Evolutionary conservation across 35 echinoderm and acorn worm species (phyloP).

Genomic region (Apostichopus parvimensis): DNA sequence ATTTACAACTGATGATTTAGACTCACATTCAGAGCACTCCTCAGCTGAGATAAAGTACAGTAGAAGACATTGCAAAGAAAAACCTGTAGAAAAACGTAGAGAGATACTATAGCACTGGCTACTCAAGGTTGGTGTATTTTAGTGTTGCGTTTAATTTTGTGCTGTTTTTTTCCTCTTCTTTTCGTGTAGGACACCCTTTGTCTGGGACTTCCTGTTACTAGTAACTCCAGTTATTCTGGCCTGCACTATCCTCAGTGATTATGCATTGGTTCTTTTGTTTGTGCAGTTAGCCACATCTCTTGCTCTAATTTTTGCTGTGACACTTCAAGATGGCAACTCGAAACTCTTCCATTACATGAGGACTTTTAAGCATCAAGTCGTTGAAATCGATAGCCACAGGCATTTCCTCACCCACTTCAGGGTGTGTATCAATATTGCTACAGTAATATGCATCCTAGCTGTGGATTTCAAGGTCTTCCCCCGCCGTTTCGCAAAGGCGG

Average conservation of each 20-base stretch:
- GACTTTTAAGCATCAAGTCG: background rate
- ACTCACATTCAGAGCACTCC: no score
- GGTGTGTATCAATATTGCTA: constrained; percentile 64
- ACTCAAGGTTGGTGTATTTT: no score
- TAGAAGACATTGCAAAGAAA: no score
- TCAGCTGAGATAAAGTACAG: no score
- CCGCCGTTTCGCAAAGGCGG: constrained; percentile 85
- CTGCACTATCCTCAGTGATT: constrained; percentile 60
- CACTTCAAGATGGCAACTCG: background rate
- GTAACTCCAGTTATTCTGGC: constrained; percentile 56
- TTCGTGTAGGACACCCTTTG: constrained; percentile 41
- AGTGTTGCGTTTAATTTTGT: background rate
- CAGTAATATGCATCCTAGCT: constrained; percentile 81
- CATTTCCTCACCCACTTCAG: constrained; percentile 81
- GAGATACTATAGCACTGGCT: no score
- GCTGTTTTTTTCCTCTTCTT: background rate
- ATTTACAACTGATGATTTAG: no score
- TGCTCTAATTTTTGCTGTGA: constrained; percentile 1
- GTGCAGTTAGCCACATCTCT: constrained; percentile 28
- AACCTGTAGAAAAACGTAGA: no score
- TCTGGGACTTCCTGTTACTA: constrained; percentile 60
- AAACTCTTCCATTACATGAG: background rate
- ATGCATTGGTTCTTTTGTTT: constrained; percentile 23
- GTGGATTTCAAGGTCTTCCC: constrained; percentile 93
- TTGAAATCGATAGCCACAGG: constrained; percentile 22